phyloP scores from a whole-genome alignment of 2,888 invertebrate genomes.

The Lepidocyrtinus sp. region DNA sequence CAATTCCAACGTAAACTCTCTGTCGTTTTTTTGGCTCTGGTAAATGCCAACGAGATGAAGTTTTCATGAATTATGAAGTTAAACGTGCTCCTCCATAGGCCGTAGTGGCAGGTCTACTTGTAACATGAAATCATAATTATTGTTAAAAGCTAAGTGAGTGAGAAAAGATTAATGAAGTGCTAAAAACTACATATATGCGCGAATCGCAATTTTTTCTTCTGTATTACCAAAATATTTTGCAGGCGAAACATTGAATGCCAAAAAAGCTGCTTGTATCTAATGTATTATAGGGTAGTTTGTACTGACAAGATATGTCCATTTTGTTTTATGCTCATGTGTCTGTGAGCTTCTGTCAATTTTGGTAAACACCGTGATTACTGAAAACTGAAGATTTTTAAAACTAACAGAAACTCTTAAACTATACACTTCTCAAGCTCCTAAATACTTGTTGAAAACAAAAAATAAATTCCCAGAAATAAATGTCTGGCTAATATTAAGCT shows the following conservation, averaged over 20 bases:
- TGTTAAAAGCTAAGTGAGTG: slow-evolving; percentile 21
- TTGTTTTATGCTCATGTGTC: neutral
- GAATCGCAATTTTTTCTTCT: slow-evolving; percentile 23
- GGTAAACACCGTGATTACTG: neutral
- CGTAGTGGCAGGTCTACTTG: neutral
- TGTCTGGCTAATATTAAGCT: no score
- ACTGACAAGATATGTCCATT: slow-evolving; percentile 42
- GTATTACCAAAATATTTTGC: no score
- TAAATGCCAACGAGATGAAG: slow-evolving; percentile 51
- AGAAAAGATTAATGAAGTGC: slow-evolving; percentile 57
- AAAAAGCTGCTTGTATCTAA: no score
- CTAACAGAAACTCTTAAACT: no score
- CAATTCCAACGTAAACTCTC: slow-evolving; percentile 37
- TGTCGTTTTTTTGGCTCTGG: slow-evolving; percentile 28
- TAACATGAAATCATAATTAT: slow-evolving; percentile 6
- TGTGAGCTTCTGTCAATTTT: neutral
- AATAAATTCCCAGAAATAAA: no score
- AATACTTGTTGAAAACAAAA: no score
- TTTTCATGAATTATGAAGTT: slow-evolving; percentile 14
- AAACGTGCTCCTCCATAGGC: neutral
- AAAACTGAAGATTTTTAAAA: no score
- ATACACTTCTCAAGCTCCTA: no score
- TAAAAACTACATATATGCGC: slow-evolving; percentile 47
- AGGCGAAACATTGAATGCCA: no score
- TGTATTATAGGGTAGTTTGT: no score